These are phyloP conservation scores for Onychomys arenicola DNA, from an alignment of 2,797 vertebrate species.

Conservation along the genomic window DNA sequence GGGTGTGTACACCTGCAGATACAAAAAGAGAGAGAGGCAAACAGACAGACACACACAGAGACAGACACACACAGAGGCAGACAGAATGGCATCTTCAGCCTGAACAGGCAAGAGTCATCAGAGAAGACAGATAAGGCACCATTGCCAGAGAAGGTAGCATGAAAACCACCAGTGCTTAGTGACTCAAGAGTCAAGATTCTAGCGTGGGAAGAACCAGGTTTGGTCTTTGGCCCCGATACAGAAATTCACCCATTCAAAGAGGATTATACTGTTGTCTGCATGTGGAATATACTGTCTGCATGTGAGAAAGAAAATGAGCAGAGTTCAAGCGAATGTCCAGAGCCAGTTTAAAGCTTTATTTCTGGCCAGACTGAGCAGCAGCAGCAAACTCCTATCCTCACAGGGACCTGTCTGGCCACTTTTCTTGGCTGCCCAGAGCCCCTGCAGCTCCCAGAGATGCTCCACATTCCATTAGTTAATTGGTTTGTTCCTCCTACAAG, in stretches of 20 bases:
- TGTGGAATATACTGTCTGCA: no score
- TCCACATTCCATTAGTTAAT: constrained; percentile 77
- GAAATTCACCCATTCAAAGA: not conserved
- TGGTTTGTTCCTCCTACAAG: constrained; percentile 72
- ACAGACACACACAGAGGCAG: not conserved
- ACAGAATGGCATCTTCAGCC: not conserved
- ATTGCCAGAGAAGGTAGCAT: not conserved
- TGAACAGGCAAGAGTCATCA: not conserved
- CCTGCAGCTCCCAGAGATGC: constrained; percentile 52
- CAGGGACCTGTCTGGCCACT: not conserved
- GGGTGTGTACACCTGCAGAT: not conserved
- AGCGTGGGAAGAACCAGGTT: not conserved
- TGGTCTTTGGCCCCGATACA: not conserved
- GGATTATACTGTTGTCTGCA: no score
- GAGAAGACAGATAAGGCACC: not conserved
- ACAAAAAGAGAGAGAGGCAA: no score
- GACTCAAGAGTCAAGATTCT: not conserved
- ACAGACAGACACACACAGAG: not conserved
- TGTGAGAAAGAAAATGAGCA: not conserved
- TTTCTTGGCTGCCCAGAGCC: constrained; percentile 37
- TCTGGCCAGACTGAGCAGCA: not conserved
- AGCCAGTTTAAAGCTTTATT: not conserved
- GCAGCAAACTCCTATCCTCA: not conserved
- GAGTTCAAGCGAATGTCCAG: not conserved
- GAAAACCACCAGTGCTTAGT: not conserved